Evolutionary conservation across 2,113 vertebrate species (phyloP), one percentile per base, ranked within the genome.

Genomic region (Uria lomvia): DNA sequence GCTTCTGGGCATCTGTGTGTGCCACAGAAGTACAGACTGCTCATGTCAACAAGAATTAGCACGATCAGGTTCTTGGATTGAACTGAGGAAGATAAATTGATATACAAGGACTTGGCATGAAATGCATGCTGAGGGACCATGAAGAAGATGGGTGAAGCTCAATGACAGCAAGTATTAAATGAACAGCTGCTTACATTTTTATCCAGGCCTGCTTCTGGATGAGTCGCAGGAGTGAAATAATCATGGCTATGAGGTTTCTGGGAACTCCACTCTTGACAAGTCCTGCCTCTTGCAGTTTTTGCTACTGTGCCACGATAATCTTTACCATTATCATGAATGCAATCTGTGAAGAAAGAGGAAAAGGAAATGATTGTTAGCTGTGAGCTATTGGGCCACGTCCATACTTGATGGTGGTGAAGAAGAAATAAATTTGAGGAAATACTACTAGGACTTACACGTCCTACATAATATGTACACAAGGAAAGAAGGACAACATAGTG

Each of bases 231-330:
- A 50, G 98, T 99, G 97, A 99, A 99, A 85, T 96, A 98, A 27
- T 27, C 93, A 2, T 99, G 98, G 11, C 1, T 26, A 42, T 99
- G 99, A 34, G 99, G 99, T 19, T 8, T 98, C 92, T 99, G 98
- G 32, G 98, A 96, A 8, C 90, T 97, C 99, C 99, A 99, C 3
- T 83, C 98, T 97, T 99, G 99, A 94, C 99, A 99, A 8, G 98
- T 98, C 34, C 98, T 98, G 2, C 99, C 99, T 1, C 60, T 42
- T 3, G 40, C 42, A 3, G 99, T 99, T 89, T 97, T 98, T 20
- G 99, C 98, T 56, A 92, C 98, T 11, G 98, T 97, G 56, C 99
- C 99, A 34, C 98, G 98, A 83, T 99, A 99, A 2, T 92, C 90
- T 20, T 32, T 94, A 15, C 99, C 99, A 4, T 80, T 98, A 26